Percentiles rank a stretch among this genome's conserved stretches.
Conservation (phyloP, 2,113 vertebrate species). For the Psilopsiagon aurifrons region DNA sequence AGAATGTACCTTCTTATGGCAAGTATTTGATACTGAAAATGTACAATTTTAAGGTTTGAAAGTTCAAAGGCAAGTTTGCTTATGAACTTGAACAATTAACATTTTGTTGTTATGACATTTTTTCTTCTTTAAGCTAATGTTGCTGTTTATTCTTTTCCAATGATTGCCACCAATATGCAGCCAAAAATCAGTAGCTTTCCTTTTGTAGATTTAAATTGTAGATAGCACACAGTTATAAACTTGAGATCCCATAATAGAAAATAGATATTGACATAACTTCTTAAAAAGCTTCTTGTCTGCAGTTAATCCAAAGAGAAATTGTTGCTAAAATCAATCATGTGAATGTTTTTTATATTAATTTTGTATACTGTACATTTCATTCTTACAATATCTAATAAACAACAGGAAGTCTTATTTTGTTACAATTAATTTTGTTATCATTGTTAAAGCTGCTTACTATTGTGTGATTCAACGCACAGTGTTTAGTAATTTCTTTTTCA, state of each 20-base stretch:
- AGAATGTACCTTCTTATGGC: not conserved
- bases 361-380: conserved; percentile 46
- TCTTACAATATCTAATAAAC: conserved; percentile 46
- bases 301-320: conserved; percentile 12
- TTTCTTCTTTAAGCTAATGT: not conserved
- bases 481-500: not conserved
- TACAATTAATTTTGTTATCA: conserved; percentile 36
- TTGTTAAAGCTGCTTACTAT: not conserved
- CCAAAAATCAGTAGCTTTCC: not conserved
- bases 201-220: not conserved
- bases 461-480: not conserved
- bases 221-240: not conserved
- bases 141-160: not conserved
- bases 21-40: not conserved
- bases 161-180: not conserved
- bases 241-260: not conserved
- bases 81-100: not conserved
- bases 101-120: not conserved
- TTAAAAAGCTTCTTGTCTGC: not conserved
- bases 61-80: not conserved
- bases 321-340: not conserved
- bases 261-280: not conserved
- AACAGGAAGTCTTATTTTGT: conserved; percentile 48
- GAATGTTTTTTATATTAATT: conserved; percentile 33
- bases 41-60: not conserved